phyloP scores from a whole-genome alignment of 2,113 vertebrate species.

The Channa maculata region DNA sequence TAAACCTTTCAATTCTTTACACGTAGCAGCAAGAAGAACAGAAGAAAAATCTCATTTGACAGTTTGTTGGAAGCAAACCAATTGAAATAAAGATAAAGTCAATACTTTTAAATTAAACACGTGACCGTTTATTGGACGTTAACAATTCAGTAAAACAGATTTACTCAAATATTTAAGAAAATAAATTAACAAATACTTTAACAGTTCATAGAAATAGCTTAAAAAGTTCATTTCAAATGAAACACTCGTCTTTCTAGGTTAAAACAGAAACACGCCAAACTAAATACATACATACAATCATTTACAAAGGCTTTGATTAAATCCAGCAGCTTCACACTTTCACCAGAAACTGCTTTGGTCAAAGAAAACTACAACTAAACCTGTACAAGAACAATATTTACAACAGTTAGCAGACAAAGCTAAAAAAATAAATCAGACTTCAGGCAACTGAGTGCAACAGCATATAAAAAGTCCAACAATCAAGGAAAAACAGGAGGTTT shows the following conservation, averaged over 20 bases:
- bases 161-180: conserved; percentile 71
- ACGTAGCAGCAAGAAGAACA: no score
- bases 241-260: conserved; percentile 6
- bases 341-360: conserved; percentile 66
- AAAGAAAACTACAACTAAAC: conserved; percentile 40
- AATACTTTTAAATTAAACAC: conserved; percentile 42
- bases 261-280: conserved; percentile 19
- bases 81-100: no score
- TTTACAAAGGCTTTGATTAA: conserved; percentile 31
- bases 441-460: no score
- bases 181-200: conserved; percentile 80
- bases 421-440: neutral
- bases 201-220: conserved; percentile 50
- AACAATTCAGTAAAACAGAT: conserved; percentile 56
- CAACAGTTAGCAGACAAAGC: neutral
- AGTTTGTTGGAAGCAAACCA: no score
- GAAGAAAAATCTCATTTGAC: no score
- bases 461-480: no score
- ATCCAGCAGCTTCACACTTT: conserved; percentile 64
- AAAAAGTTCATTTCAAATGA: conserved; percentile 30
- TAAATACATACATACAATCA: conserved; percentile 66
- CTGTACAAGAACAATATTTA: conserved; percentile 47
- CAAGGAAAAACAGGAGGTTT: no score
- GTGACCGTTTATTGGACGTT: conserved; percentile 49
- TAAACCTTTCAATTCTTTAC: no score